phyloP scores from a whole-genome alignment of 1,140 invertebrate genomes.

The Drosophila lacteicornis region DNA sequence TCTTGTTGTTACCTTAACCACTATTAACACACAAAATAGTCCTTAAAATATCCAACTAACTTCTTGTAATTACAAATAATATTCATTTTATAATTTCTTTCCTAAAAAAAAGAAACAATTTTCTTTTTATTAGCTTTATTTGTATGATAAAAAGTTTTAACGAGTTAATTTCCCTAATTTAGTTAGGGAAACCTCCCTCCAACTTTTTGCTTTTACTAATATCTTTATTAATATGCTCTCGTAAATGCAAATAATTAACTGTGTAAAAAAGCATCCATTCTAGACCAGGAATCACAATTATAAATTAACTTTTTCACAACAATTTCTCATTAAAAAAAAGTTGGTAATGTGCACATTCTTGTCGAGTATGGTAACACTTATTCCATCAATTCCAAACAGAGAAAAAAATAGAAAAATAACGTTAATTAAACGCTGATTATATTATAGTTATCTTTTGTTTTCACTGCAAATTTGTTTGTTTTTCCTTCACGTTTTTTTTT shows the following conservation, averaged over 20 bases:
- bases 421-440: slow-evolving; percentile 50
- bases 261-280: not conserved
- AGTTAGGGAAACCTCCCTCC: not conserved
- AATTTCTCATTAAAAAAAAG: not conserved
- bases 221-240: slow-evolving; percentile 18
- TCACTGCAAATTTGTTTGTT: slow-evolving; percentile 33
- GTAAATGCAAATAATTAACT: not conserved
- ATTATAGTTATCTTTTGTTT: slow-evolving; percentile 39
- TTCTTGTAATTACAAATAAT: too few species aligned
- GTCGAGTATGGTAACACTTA: slow-evolving; percentile 2
- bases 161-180: slow-evolving; percentile 15
- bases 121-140: not conserved
- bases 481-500: slow-evolving; percentile 10
- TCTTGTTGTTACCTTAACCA: too few species aligned
- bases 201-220: not conserved
- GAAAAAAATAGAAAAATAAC: slow-evolving; percentile 19
- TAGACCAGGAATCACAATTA: not conserved
- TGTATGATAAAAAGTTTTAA: not conserved
- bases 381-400: slow-evolving; percentile 11
- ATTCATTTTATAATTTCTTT: too few species aligned
- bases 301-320: slow-evolving; percentile 10
- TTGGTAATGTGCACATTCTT: slow-evolving; percentile 1
- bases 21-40: too few species aligned
- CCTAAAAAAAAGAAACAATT: too few species aligned
- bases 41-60: too few species aligned